phyloP scores from a whole-genome alignment of 1,140 invertebrate species.

The Calycopis cecrops region DNA sequence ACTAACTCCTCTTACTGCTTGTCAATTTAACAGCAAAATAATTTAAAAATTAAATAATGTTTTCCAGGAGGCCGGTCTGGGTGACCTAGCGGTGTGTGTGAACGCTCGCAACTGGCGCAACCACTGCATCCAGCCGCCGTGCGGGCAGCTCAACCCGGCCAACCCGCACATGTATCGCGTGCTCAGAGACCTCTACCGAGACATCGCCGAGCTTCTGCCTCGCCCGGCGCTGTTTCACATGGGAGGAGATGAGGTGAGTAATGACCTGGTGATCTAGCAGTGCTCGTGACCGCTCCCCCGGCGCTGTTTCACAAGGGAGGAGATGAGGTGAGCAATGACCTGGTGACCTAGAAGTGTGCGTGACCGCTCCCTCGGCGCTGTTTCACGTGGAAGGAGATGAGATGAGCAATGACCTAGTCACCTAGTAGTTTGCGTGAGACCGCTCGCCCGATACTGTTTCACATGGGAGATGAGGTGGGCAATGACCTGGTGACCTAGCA shows the following conservation, averaged over 20 bases:
- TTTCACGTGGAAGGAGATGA: background rate
- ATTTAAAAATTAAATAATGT: no score
- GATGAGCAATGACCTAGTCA: background rate
- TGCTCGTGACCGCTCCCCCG: no score
- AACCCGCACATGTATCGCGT: constrained; percentile 85
- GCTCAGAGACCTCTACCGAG: constrained; percentile 80
- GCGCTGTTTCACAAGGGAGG: no score
- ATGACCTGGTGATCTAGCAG: no score
- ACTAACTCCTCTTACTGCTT: no score
- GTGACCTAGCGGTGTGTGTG: constrained; percentile 83
- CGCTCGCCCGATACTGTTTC: constrained; percentile 79
- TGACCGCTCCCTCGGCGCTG: background rate
- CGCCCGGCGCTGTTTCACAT: constrained; percentile 83
- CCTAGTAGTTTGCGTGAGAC: no score
- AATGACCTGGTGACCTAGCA: no score
- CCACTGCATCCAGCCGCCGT: constrained; percentile 88
- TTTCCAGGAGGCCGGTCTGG: constrained; percentile 76
- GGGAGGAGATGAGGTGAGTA: constrained; percentile 88
- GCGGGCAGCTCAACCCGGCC: constrained; percentile 89
- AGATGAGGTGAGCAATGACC: no score
- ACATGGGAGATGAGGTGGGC: constrained; percentile 89
- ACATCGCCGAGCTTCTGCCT: constrained; percentile 78
- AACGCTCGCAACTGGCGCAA: constrained; percentile 84
- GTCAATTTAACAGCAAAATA: no score
- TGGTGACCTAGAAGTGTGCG: no score